Evolutionary conservation across 2,888 invertebrate genomes (phyloP).

Genomic region (Marronus borbonicus): DNA sequence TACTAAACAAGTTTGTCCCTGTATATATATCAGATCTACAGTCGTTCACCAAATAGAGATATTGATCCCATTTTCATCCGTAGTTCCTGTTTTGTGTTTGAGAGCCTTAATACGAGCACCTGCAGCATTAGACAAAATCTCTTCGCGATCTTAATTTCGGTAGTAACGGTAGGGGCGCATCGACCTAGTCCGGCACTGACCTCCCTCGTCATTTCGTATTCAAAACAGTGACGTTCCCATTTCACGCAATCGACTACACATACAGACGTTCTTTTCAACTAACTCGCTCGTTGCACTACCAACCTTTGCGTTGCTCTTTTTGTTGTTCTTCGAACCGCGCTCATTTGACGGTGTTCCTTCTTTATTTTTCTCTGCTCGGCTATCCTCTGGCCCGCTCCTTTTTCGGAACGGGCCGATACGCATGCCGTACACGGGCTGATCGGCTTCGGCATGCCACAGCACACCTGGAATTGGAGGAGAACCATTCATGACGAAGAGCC

Average conservation of each 20-base stretch:
- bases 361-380: not conserved
- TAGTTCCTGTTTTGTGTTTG: no score
- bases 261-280: no score
- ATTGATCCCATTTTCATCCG: no score
- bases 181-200: constrained; percentile 37
- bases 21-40: no score
- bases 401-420: not conserved
- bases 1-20: no score
- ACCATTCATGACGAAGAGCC: constrained; percentile 3
- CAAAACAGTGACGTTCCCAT: constrained; percentile 40
- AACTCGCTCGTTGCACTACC: not conserved
- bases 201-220: constrained; percentile 32
- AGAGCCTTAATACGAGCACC: no score
- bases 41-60: no score
- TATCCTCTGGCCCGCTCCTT: not conserved
- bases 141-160: no score
- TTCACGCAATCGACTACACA: constrained; percentile 24
- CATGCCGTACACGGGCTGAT: not conserved
- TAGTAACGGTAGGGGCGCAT: constrained; percentile 1
- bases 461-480: constrained; percentile 9
- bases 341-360: no score
- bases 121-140: no score
- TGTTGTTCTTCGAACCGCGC: no score
- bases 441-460: constrained; percentile 9
- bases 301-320: not conserved